These are phyloP conservation scores for Crax fasciolata DNA, from an alignment of 2,797 vertebrate species.

Conservation along the genomic window DNA sequence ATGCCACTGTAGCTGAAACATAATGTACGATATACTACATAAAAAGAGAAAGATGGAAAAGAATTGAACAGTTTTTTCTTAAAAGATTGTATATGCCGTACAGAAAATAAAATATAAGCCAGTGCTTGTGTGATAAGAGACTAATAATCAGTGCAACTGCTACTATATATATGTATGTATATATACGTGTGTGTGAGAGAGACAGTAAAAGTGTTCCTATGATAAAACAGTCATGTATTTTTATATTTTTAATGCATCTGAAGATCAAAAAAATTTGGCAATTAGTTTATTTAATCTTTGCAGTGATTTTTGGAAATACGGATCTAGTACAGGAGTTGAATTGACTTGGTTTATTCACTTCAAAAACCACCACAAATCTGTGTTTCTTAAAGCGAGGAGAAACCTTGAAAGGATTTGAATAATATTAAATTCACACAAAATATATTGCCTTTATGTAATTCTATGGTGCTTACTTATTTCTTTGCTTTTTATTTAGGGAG, in stretches of 20 bases:
- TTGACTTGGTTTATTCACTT: background rate
- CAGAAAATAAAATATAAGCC: background rate
- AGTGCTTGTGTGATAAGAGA: background rate
- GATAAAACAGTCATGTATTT: background rate
- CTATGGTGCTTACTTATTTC: background rate
- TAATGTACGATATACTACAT: background rate
- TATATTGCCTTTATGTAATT: background rate
- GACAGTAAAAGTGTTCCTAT: background rate
- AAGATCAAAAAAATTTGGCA: background rate
- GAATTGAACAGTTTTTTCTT: background rate
- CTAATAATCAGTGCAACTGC: accelerated
- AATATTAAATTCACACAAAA: background rate
- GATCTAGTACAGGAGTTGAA: background rate
- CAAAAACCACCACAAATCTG: background rate
- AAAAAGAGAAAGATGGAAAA: background rate
- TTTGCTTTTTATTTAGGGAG: background rate
- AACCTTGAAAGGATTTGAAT: background rate
- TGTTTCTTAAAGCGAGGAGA: background rate
- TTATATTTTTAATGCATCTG: background rate
- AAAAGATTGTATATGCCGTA: background rate
- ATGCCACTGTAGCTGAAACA: background rate
- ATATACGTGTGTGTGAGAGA: background rate
- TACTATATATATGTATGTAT: accelerated
- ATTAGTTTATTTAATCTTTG: background rate
- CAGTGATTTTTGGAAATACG: background rate